A percentile compares a stretch with the other conserved stretches of the same genome.
phyloP scores from a whole-genome alignment of 2,888 invertebrate species.

The Lycophotia porphyrea region DNA sequence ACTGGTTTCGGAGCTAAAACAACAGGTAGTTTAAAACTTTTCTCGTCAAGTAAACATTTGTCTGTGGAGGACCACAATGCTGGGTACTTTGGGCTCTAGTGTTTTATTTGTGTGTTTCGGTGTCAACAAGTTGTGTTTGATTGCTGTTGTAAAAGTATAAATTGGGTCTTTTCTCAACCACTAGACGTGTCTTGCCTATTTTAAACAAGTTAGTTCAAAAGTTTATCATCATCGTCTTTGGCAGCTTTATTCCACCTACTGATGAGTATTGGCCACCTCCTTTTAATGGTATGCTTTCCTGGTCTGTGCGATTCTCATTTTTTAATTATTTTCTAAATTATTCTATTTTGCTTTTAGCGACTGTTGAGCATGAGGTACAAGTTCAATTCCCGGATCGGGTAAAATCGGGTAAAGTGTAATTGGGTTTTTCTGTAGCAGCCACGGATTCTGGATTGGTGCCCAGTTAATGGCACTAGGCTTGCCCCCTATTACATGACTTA shows the following conservation, averaged over 20 bases:
- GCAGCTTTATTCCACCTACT: background rate
- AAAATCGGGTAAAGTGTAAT: background rate
- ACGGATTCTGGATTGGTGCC: no score
- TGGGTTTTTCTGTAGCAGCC: background rate
- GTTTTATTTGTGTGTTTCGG: conserved; percentile 37
- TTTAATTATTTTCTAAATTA: background rate
- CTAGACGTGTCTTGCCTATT: background rate
- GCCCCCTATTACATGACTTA: background rate
- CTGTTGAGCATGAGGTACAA: background rate
- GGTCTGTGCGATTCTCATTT: background rate
- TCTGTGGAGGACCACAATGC: conserved; percentile 32
- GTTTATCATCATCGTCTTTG: background rate
- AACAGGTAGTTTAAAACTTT: conserved; percentile 47
- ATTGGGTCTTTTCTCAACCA: background rate
- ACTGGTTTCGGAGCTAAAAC: conserved; percentile 25
- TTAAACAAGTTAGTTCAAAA: background rate
- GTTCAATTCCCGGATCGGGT: background rate
- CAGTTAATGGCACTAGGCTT: background rate
- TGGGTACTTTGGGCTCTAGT: conserved; percentile 12
- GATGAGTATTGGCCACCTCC: background rate
- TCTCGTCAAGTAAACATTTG: conserved; percentile 41
- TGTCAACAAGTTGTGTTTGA: conserved; percentile 23
- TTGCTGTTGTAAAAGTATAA: background rate
- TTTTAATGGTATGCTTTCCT: background rate
- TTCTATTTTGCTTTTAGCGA: background rate